Evolutionary conservation across 2,797 vertebrate genomes (phyloP).

Genomic region (Typhlichthys subterraneus): DNA sequence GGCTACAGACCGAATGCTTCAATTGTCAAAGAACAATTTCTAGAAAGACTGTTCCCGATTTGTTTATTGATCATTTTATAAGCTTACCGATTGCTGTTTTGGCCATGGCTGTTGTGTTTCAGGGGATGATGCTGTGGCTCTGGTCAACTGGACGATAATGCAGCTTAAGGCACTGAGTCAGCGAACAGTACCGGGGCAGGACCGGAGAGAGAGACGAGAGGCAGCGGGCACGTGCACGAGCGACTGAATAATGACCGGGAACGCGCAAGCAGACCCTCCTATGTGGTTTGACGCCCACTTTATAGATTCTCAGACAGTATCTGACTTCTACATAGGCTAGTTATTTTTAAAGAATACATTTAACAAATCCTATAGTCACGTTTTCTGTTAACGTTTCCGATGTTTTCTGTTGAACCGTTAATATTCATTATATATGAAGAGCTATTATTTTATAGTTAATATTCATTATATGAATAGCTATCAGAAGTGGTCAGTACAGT

Average conservation of each 20-base stretch:
- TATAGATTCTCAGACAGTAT: background rate
- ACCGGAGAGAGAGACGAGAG: slow-evolving; percentile 55
- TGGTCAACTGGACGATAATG: slow-evolving; percentile 68
- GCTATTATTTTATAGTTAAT: too few species aligned
- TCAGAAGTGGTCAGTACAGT: too few species aligned
- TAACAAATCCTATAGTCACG: too few species aligned
- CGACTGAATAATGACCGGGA: slow-evolving; percentile 45
- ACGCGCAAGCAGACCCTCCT: slow-evolving; percentile 68
- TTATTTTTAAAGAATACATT: too few species aligned
- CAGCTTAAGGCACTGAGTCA: slow-evolving; percentile 84
- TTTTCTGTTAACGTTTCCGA: too few species aligned
- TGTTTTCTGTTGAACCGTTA: too few species aligned
- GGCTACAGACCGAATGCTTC: slow-evolving; percentile 22
- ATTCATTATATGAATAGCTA: too few species aligned
- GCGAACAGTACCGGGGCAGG: slow-evolving; percentile 68
- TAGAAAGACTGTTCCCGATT: too few species aligned
- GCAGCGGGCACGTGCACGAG: slow-evolving; percentile 49
- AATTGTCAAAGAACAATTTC: too few species aligned
- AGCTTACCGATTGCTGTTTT: slow-evolving; percentile 79
- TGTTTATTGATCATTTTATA: too few species aligned
- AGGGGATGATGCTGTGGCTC: slow-evolving; percentile 62
- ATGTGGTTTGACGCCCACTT: slow-evolving; percentile 42
- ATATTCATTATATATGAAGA: too few species aligned
- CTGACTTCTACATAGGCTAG: too few species aligned
- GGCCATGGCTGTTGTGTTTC: slow-evolving; percentile 75